These are phyloP conservation scores for Acanthopleura granulata DNA, from an alignment of 2,888 invertebrate genomes.

Conservation along the genomic window DNA sequence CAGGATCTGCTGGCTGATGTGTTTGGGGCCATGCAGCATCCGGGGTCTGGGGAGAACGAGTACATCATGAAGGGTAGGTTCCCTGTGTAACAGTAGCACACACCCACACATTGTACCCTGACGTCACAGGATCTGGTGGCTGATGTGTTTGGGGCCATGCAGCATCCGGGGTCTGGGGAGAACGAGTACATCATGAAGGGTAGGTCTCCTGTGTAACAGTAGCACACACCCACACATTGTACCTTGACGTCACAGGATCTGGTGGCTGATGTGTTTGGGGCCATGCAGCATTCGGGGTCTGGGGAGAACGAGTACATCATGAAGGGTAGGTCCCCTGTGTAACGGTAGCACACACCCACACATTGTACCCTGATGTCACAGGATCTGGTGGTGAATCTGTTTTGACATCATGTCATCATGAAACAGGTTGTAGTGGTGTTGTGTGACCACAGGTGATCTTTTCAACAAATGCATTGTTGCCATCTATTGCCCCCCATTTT, in stretches of 20 bases:
- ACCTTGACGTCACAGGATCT: slow-evolving; percentile 73
- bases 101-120: slow-evolving; percentile 41
- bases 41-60: slow-evolving; percentile 91
- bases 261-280: slow-evolving; percentile 82
- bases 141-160: slow-evolving; percentile 83
- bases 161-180: slow-evolving; percentile 82
- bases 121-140: slow-evolving; percentile 76
- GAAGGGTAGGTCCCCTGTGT: slow-evolving; percentile 78
- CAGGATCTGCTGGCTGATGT: slow-evolving; percentile 81
- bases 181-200: slow-evolving; percentile 99
- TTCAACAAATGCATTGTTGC: too few species aligned
- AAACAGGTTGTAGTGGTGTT: too few species aligned
- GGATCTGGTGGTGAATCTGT: too few species aligned
- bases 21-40: slow-evolving; percentile 79
- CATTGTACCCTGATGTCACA: slow-evolving; percentile 42
- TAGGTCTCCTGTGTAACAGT: slow-evolving; percentile 47
- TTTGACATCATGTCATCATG: too few species aligned
- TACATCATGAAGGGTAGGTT: slow-evolving; percentile 92
- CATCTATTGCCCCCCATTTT: too few species aligned
- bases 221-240: too few species aligned
- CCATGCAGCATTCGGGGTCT: slow-evolving; percentile 80
- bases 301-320: slow-evolving; percentile 97
- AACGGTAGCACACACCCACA: too few species aligned
- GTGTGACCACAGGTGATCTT: too few species aligned
- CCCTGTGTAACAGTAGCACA: not conserved